Conservation (phyloP, 2,113 vertebrate species). For the Centropristis striata region DNA sequence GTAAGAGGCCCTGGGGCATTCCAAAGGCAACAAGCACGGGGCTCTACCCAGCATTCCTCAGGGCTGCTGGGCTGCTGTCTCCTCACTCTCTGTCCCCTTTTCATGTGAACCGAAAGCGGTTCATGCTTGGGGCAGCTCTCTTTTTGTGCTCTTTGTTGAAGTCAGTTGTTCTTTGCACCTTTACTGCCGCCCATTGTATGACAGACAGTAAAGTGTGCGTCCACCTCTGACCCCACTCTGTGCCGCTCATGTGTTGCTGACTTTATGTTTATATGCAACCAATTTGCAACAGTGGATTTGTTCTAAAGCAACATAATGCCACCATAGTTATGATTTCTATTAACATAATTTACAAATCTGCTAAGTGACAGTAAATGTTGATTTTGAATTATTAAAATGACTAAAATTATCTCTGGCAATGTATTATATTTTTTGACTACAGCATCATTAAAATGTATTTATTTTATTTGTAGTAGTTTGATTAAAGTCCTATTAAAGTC, state of each 20-base stretch:
- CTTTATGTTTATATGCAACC: not conserved
- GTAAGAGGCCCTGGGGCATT: constrained; percentile 68
- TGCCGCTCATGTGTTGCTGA: not conserved
- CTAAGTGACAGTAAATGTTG: too few species aligned
- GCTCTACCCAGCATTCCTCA: constrained; percentile 75
- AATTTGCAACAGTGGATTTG: too few species aligned
- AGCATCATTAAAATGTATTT: too few species aligned
- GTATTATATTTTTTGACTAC: too few species aligned
- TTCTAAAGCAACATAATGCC: too few species aligned
- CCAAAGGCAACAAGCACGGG: constrained; percentile 59
- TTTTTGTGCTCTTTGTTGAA: constrained; percentile 32
- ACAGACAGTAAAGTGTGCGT: not conserved
- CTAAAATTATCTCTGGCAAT: too few species aligned
- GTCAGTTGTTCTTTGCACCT: constrained; percentile 38
- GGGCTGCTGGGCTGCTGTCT: constrained; percentile 1
- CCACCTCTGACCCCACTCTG: constrained; percentile 9
- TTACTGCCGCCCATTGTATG: constrained; percentile 4
- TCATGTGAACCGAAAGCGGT: constrained; percentile 28
- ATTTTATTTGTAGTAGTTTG: too few species aligned
- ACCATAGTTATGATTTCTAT: too few species aligned
- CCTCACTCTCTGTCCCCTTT: constrained; percentile 25
- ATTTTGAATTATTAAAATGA: too few species aligned
- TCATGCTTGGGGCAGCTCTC: not conserved
- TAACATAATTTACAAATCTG: too few species aligned
- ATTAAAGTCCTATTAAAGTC: too few species aligned